These are phyloP conservation scores for Glaucopsyche alexis DNA, from an alignment of 2,888 invertebrate species.

Conservation along the genomic window DNA sequence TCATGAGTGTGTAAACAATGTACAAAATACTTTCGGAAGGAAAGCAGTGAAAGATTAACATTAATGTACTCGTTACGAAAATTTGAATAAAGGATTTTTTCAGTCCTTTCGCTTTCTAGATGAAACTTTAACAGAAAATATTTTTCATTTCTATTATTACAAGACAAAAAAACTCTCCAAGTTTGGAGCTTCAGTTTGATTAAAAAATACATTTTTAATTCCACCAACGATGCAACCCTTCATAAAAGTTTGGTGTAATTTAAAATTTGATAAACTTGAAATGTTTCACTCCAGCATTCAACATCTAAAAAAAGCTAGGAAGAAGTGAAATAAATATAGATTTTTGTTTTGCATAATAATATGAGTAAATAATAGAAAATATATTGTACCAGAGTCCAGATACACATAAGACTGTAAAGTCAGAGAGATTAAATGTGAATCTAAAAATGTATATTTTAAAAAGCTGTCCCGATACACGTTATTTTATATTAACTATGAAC, in stretches of 20 bases:
- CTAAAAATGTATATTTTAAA: no score
- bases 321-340: slow-evolving; percentile 26
- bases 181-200: slow-evolving; percentile 23
- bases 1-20: neutral
- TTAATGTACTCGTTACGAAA: neutral
- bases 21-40: neutral
- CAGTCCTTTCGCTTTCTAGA: slow-evolving; percentile 15
- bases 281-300: slow-evolving; percentile 17
- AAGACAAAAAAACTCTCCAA: slow-evolving; percentile 25
- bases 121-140: slow-evolving; percentile 16
- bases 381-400: neutral
- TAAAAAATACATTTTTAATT: slow-evolving; percentile 30
- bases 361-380: neutral
- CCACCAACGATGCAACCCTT: slow-evolving; percentile 21
- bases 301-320: neutral
- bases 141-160: slow-evolving; percentile 28
- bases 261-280: slow-evolving; percentile 25
- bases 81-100: slow-evolving; percentile 18
- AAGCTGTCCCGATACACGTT: no score
- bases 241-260: slow-evolving; percentile 25
- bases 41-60: neutral
- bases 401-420: neutral
- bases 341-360: neutral
- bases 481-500: no score
- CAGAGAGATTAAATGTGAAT: neutral